A percentile compares a stretch with the other conserved stretches of the same genome.
Conservation (phyloP, 2,797 vertebrate species). For the Muscicapa striata region DNA sequence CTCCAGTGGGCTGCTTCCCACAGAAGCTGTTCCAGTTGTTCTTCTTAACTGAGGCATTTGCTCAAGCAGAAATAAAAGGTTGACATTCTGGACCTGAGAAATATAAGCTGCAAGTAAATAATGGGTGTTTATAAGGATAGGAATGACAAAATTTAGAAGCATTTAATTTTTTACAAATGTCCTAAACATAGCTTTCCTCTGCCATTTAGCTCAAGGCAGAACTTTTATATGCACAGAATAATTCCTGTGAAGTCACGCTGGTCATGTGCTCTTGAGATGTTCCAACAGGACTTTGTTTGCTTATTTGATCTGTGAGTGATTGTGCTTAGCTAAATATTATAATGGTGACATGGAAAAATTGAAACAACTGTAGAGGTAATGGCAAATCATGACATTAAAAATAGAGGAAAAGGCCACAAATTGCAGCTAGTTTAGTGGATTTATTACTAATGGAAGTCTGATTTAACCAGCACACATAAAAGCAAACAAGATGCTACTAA, state of each 20-base stretch:
- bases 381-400: not conserved
- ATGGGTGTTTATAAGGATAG: constrained; percentile 18
- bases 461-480: not conserved
- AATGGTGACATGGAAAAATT: not conserved
- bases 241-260: not conserved
- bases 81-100: constrained; percentile 34
- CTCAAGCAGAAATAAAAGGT: constrained; percentile 8
- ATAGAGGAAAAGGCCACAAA: not conserved
- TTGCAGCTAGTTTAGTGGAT: not conserved
- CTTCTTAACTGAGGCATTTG: not conserved
- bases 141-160: constrained; percentile 42
- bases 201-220: constrained; percentile 37
- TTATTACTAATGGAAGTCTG: not conserved
- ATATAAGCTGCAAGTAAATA: constrained; percentile 16
- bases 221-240: constrained; percentile 24
- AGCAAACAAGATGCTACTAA: not conserved
- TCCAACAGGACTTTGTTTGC: not conserved
- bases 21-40: not conserved
- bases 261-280: not conserved
- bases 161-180: constrained; percentile 17
- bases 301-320: not conserved
- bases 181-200: constrained; percentile 25
- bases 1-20: not conserved
- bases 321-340: not conserved
- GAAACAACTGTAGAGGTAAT: not conserved